phyloP scores from a whole-genome alignment of 2,888 invertebrate species.

The Caenorhabditis plicata region DNA sequence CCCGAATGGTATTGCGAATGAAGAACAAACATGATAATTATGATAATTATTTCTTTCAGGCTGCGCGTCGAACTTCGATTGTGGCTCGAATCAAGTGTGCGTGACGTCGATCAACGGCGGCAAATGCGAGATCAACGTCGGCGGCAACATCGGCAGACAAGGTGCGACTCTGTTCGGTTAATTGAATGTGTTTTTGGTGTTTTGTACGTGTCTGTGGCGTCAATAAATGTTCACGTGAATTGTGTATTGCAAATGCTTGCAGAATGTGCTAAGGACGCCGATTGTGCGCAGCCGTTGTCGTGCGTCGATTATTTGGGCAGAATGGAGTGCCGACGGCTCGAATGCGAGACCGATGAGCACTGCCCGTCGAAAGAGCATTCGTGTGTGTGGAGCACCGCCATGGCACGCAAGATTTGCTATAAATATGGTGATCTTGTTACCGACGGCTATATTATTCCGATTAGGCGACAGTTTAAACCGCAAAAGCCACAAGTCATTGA shows the following conservation, averaged over 20 bases:
- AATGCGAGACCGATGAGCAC: constrained; percentile 79
- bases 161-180: no score
- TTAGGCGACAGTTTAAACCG: constrained; percentile 18
- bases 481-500: no score
- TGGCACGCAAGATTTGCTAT: constrained; percentile 23
- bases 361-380: constrained; percentile 17
- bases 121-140: constrained; percentile 10
- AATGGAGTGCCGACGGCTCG: constrained; percentile 72
- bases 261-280: constrained; percentile 26
- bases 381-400: constrained; percentile 28
- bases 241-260: no score
- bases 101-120: constrained; percentile 8
- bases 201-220: constrained; percentile 8
- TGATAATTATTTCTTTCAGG: no score
- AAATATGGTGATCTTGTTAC: constrained; percentile 29
- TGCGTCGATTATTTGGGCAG: constrained; percentile 36
- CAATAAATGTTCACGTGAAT: constrained; percentile 5
- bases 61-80: neutral
- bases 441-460: constrained; percentile 30
- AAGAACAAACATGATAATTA: no score
- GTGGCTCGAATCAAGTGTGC: constrained; percentile 2
- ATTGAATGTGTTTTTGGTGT: neutral
- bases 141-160: no score
- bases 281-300: constrained; percentile 20
- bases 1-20: no score